Evolutionary conservation across 2,797 vertebrate genomes (phyloP), one percentile per base, ranked within the genome.

Genomic region (Xenops minutus): DNA sequence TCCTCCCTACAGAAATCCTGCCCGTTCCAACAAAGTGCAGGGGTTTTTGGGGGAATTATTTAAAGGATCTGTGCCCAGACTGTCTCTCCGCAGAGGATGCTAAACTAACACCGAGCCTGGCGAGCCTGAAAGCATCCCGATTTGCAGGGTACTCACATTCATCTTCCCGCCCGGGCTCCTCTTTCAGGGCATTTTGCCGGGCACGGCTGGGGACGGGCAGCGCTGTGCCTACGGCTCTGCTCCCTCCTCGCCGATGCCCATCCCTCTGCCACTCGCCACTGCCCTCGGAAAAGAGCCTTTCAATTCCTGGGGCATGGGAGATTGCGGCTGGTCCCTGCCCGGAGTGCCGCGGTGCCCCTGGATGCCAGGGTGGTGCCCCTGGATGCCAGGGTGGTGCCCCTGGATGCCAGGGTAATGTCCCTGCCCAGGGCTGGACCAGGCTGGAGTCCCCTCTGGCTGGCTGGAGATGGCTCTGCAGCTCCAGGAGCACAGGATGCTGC

Each of bases 181-280:
- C 96, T 96, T 98, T 98, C 98, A 98, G 98, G 98, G 97, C 98
- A 98, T 98, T 95, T 95, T 97, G 96, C 82, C 85, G 51, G 51
- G 51, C 51, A 52, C 27, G 9, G 51, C 16, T 14, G 48, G 51
- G 51, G 9, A 30, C 48, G 48, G 49, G 49, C 49, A 51, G 89
- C 93, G 78, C 75, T 7, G 4, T 5, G n/a, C 69, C 95, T 92
- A 94, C 2, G 19, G 94, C 92, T 95, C 68, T 66, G 91, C 96
- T 98, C 97, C 97, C 98, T 95, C 96, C 97, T 97, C 88, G 87
- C 93, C 69, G 12, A 91, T 97, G 96, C 96, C 95, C 95, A 96
- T 97, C 97, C 96, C 97, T 95, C 94, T 6, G 73, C 96, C 94
- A 96, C 86, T 96, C 91, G 67, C 92, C 97, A 88, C 81, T 51